Percentiles rank a stretch among this genome's conserved stretches.
Conservation (phyloP, 2,113 vertebrate species). For the Ceyx margarethae region DNA sequence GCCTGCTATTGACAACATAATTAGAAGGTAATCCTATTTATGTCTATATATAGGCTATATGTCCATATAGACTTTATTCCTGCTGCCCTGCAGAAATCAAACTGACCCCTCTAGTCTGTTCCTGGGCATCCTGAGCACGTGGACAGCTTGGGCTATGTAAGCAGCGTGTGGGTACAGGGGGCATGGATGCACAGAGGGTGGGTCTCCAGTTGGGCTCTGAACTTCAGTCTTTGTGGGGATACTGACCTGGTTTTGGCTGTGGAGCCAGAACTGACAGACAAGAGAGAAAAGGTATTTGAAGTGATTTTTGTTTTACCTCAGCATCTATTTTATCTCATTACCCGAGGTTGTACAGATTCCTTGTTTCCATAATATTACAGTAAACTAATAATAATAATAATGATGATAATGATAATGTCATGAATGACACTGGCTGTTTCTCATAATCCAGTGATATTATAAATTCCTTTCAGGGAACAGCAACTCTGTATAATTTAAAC, state of each 20-base stretch:
- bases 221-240: not conserved
- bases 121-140: not conserved
- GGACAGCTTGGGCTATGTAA: not conserved
- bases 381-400: not conserved
- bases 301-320: not conserved
- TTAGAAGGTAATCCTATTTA: not conserved
- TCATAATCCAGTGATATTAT: not conserved
- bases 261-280: not conserved
- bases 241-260: not conserved
- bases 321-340: not conserved
- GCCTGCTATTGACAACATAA: not conserved
- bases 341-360: not conserved
- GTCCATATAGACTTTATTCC: not conserved
- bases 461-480: not conserved
- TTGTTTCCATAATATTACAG: not conserved
- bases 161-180: rapidly evolving
- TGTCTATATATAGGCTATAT: not conserved
- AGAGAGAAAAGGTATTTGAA: not conserved
- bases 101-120: not conserved
- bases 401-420: not conserved
- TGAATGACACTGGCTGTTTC: not conserved
- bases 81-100: not conserved
- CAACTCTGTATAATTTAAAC: not conserved
- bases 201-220: not conserved
- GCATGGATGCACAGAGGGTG: too few relatives aligned